phyloP scores from a whole-genome alignment of 2,797 vertebrate species.

The Ficedula albicollis region DNA sequence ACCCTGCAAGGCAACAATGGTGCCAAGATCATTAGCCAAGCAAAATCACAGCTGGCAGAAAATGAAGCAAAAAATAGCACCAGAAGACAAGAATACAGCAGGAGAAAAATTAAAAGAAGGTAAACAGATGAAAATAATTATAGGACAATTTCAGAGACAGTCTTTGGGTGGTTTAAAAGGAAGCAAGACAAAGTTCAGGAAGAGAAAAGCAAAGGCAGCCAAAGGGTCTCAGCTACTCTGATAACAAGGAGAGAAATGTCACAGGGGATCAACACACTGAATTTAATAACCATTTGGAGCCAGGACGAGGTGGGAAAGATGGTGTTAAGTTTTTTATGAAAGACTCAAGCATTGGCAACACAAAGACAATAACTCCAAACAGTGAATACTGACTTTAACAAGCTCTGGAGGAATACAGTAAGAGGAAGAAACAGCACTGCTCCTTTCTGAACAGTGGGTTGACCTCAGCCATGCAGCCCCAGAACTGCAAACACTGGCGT shows the following conservation, averaged over 20 bases:
- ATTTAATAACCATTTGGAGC: neutral
- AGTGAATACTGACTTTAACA: neutral
- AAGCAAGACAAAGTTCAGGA: neutral
- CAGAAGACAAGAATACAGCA: constrained; percentile 1
- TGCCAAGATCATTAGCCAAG: neutral
- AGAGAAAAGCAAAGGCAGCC: neutral
- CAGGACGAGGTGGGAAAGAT: neutral
- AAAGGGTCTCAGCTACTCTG: neutral
- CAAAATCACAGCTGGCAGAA: constrained; percentile 1
- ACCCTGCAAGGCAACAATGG: neutral
- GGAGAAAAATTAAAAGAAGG: neutral
- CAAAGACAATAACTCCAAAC: neutral
- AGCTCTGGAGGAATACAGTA: neutral
- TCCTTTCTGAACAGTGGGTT: fast-evolving
- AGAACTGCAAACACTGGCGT: neutral
- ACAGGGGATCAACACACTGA: neutral
- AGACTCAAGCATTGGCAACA: neutral
- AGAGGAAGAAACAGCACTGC: fast-evolving
- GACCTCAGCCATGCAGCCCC: neutral
- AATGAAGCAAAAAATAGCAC: neutral
- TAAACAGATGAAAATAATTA: constrained; percentile 19
- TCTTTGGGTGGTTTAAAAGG: constrained; percentile 21
- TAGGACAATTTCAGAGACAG: neutral
- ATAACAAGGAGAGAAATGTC: constrained; percentile 14
- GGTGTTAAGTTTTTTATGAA: neutral